These are phyloP conservation scores for Micromesistius poutassou DNA, from an alignment of 2,797 vertebrate genomes.

Conservation along the genomic window DNA sequence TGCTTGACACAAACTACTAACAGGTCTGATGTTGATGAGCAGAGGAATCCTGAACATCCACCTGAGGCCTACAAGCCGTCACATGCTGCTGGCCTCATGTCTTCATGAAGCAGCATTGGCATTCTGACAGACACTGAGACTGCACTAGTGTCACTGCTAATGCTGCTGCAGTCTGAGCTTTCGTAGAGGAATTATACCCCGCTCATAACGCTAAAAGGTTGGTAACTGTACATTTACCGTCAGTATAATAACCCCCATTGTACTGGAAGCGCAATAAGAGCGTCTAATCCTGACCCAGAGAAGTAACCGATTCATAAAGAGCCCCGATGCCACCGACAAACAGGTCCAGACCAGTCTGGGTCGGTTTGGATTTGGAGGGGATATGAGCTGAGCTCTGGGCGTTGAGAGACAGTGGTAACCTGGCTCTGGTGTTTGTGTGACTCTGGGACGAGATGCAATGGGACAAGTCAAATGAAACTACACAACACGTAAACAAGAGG, in stretches of 20 bases:
- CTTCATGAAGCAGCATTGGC: background rate
- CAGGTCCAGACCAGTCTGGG: slow-evolving; percentile 49
- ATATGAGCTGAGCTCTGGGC: slow-evolving; percentile 43
- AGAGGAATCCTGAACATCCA: background rate
- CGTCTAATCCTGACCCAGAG: slow-evolving; percentile 27
- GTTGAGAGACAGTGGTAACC: slow-evolving; percentile 32
- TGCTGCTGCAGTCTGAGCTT: background rate
- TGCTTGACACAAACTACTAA: background rate
- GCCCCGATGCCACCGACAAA: slow-evolving; percentile 29
- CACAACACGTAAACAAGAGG: slow-evolving; percentile 8
- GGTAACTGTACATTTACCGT: background rate
- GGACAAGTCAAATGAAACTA: slow-evolving; percentile 29
- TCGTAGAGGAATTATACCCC: background rate
- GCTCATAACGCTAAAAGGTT: background rate
- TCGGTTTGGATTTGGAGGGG: slow-evolving; percentile 53
- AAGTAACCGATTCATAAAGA: slow-evolving; percentile 34
- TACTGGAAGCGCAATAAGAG: background rate
- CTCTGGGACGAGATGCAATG: slow-evolving; percentile 27
- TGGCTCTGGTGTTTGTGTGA: slow-evolving; percentile 50
- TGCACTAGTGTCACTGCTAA: background rate
- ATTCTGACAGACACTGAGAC: background rate
- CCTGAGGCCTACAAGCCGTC: background rate
- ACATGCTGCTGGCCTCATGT: background rate
- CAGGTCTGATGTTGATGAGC: background rate
- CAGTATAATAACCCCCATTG: background rate